phyloP scores from a whole-genome alignment of 2,797 vertebrate genomes.

The Coregonus ussuriensis region DNA sequence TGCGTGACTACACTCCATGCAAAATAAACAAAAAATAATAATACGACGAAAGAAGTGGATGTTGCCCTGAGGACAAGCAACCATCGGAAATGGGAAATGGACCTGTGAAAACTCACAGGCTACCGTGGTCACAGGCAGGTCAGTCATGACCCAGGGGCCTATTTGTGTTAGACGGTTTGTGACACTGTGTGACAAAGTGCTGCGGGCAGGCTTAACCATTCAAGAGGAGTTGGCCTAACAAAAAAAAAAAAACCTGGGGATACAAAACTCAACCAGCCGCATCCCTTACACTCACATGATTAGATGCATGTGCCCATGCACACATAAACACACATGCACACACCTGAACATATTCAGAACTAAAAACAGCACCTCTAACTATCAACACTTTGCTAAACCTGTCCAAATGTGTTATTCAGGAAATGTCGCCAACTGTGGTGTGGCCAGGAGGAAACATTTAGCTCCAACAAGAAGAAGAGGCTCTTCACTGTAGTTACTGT shows the following conservation, averaged over 20 bases:
- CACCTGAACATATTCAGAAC: background rate
- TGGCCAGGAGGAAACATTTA: too few relatives aligned
- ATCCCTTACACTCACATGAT: background rate
- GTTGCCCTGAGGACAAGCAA: slow-evolving; percentile 6
- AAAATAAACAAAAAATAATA: too few relatives aligned
- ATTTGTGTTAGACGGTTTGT: slow-evolving; percentile 9
- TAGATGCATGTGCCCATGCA: background rate
- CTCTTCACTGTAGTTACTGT: too few relatives aligned
- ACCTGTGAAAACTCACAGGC: slow-evolving; percentile 15
- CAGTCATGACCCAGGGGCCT: too few relatives aligned
- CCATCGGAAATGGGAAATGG: slow-evolving; percentile 22
- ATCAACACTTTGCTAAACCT: slow-evolving; percentile 31
- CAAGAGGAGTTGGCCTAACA: too few relatives aligned
- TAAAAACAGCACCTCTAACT: slow-evolving; percentile 30
- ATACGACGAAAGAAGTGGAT: background rate
- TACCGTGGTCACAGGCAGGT: too few relatives aligned
- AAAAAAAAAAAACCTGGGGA: too few relatives aligned
- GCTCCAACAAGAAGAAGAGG: too few relatives aligned
- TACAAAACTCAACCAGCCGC: background rate
- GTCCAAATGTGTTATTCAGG: too few relatives aligned
- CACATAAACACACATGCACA: background rate
- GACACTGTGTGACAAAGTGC: slow-evolving; percentile 26
- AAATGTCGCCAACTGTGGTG: slow-evolving; percentile 22
- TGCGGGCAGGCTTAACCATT: background rate
- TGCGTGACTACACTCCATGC: background rate